Conservation (phyloP, 2,888 invertebrate species). For the Mycalesis mineus region DNA sequence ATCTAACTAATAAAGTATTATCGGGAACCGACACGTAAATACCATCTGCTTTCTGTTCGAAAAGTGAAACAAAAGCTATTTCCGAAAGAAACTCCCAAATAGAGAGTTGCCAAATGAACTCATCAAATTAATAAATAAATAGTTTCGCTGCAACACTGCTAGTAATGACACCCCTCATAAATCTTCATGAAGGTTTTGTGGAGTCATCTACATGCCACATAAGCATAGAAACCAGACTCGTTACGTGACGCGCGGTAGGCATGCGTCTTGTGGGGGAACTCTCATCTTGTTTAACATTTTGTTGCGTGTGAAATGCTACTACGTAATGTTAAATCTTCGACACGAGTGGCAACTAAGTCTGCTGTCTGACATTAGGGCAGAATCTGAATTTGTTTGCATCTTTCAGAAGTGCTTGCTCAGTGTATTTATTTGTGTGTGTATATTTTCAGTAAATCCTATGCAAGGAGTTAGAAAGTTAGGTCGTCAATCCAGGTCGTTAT, state of each 20-base stretch:
- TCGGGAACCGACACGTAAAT: too few species aligned
- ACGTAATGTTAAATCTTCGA: slow-evolving; percentile 24
- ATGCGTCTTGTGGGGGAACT: neutral
- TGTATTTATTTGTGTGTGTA: too few species aligned
- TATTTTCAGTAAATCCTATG: too few species aligned
- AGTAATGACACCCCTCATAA: neutral
- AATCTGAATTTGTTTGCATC: too few species aligned
- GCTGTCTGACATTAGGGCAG: too few species aligned
- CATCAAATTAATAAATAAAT: neutral
- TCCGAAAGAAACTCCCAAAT: too few species aligned
- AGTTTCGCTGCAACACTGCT: neutral
- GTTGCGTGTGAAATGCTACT: slow-evolving; percentile 48
- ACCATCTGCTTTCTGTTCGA: too few species aligned
- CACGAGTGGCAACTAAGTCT: neutral
- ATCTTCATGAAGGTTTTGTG: slow-evolving; percentile 1
- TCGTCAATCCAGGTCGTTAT: too few species aligned
- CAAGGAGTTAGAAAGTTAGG: too few species aligned
- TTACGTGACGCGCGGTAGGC: slow-evolving; percentile 5
- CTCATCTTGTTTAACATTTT: slow-evolving; percentile 35
- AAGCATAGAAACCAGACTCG: slow-evolving; percentile 1
- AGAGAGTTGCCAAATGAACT: neutral
- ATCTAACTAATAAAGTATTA: too few species aligned
- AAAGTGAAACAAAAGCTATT: too few species aligned
- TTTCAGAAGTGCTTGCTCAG: too few species aligned
- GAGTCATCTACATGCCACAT: neutral